phyloP scores from a whole-genome alignment of 2,797 vertebrate genomes.

The Saxicola maurus region DNA sequence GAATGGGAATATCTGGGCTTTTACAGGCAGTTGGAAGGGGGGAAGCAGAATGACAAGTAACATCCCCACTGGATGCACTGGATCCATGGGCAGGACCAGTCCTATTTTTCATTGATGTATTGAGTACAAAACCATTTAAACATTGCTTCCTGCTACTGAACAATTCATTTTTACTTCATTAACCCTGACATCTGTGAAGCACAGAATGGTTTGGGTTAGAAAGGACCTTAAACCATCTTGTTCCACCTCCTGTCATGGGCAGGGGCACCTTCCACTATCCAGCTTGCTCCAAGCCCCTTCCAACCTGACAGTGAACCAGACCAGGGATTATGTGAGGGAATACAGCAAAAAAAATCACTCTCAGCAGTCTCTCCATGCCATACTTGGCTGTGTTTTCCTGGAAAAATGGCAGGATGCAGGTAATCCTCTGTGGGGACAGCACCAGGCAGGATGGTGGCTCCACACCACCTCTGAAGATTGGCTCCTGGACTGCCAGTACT shows the following conservation, averaged over 20 bases:
- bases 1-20: background rate
- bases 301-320: background rate
- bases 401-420: background rate
- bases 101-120: background rate
- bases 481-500: background rate
- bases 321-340: background rate
- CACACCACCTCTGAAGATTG: background rate
- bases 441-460: background rate
- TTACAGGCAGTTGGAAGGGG: background rate
- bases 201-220: background rate
- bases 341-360: background rate
- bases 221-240: background rate
- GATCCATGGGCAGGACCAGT: background rate
- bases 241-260: background rate
- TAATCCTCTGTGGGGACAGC: background rate
- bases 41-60: background rate
- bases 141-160: background rate
- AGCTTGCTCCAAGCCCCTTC: rapidly evolving
- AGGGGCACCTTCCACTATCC: background rate
- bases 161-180: background rate
- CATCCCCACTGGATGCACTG: background rate
- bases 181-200: background rate
- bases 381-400: background rate
- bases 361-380: background rate
- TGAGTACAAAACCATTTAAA: background rate